phyloP scores from a whole-genome alignment of 2,888 invertebrate genomes.

The Coelogynopora nodosa region DNA sequence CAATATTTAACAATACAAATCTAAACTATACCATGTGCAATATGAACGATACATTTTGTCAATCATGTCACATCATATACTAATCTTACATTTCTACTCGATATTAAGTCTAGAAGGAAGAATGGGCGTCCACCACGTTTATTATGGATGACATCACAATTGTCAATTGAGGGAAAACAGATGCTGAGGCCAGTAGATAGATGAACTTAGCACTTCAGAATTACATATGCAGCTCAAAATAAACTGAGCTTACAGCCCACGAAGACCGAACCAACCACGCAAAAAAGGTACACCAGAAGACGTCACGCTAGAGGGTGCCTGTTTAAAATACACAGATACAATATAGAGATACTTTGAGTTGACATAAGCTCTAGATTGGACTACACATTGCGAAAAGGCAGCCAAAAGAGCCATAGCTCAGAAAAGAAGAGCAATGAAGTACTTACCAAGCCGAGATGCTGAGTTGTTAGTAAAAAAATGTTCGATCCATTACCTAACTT shows the following conservation, averaged over 20 bases:
- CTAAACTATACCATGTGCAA: no score
- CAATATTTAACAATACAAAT: no score
- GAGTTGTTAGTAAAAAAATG: not conserved
- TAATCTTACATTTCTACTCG: no score
- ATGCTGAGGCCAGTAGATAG: not conserved
- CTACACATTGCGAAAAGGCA: no score
- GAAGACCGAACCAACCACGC: not conserved
- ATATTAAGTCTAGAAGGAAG: no score
- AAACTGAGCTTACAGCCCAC: not conserved
- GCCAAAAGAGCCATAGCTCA: not conserved
- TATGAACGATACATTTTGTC: no score
- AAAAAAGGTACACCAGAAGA: not conserved
- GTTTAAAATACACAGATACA: not conserved
- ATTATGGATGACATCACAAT: not conserved
- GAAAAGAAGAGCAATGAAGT: not conserved
- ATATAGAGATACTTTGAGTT: not conserved
- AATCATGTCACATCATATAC: no score
- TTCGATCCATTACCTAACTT: not conserved
- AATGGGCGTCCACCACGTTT: no score
- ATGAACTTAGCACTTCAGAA: not conserved
- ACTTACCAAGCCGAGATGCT: not conserved
- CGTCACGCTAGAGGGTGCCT: not conserved
- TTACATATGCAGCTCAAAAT: not conserved
- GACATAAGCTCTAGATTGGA: not conserved
- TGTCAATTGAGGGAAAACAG: not conserved